These are phyloP conservation scores for Elymnias hypermnestra DNA, from an alignment of 1,140 invertebrate genomes.

Conservation along the genomic window DNA sequence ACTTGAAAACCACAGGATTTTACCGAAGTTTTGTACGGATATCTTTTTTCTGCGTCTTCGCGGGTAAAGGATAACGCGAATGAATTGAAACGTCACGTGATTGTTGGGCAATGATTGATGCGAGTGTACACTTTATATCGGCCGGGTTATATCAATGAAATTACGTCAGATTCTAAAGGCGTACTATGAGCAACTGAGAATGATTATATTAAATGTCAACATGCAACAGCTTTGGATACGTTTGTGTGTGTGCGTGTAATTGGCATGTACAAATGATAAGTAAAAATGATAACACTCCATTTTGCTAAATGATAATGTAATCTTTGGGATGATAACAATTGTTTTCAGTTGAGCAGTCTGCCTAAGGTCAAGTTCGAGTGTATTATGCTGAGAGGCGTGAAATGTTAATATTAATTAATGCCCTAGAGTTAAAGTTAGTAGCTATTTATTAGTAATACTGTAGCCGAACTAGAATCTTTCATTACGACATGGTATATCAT, in stretches of 20 bases:
- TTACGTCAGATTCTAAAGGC: not conserved
- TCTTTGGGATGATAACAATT: not conserved
- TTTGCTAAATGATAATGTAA: conserved; percentile 3
- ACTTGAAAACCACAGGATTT: not conserved
- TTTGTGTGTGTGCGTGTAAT: not conserved
- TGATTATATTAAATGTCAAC: too few species aligned
- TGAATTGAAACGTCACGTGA: not conserved
- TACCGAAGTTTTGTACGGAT: not conserved
- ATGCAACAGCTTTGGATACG: not conserved
- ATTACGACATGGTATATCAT: too few species aligned
- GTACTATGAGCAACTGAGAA: not conserved
- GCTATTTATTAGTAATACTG: too few species aligned
- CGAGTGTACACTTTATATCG: not conserved
- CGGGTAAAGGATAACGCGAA: not conserved
- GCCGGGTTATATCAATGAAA: conserved; percentile 3
- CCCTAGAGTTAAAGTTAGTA: too few species aligned
- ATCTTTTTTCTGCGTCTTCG: not conserved
- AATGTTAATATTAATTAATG: too few species aligned
- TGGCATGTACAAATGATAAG: not conserved
- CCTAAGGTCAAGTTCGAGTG: not conserved
- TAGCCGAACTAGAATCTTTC: too few species aligned
- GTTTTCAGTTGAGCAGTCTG: not conserved
- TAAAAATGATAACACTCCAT: not conserved
- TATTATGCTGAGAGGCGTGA: too few species aligned
- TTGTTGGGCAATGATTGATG: not conserved